A percentile compares a stretch with the other conserved stretches of the same genome.
These are phyloP conservation scores for Clarias batrachus DNA, from an alignment of 2,113 vertebrate genomes.

Conservation along the genomic window DNA sequence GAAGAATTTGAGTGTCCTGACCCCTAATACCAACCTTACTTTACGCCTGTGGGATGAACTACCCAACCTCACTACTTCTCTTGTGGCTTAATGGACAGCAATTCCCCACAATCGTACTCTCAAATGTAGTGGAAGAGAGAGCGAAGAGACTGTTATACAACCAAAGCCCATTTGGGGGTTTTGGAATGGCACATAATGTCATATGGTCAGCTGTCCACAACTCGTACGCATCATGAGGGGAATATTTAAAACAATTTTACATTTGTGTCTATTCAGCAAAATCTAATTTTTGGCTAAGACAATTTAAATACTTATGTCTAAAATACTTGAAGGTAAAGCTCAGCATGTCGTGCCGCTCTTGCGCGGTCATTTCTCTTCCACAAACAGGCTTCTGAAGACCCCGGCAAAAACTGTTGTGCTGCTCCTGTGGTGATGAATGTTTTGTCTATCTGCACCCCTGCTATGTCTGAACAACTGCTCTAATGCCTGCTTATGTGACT, in stretches of 20 bases:
- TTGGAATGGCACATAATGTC: background rate
- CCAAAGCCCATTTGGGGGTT: background rate
- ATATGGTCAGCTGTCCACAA: background rate
- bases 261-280: background rate
- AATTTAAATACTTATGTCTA: background rate
- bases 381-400: background rate
- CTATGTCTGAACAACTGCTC: slow-evolving; percentile 5
- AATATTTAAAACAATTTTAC: background rate
- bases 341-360: background rate
- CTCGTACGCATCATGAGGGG: background rate
- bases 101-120: background rate
- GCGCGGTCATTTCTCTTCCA: background rate
- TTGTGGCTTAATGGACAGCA: background rate
- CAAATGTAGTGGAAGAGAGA: background rate
- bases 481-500: background rate
- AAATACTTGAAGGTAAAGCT: background rate
- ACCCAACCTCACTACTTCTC: background rate
- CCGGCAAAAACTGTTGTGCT: background rate
- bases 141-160: too few relatives aligned
- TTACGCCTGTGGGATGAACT: background rate
- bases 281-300: background rate
- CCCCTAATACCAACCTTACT: background rate
- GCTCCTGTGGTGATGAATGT: background rate
- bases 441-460: slow-evolving; percentile 13
- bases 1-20: background rate